phyloP scores from a whole-genome alignment of 2,888 invertebrate genomes.

The Callyntrura sp. region DNA sequence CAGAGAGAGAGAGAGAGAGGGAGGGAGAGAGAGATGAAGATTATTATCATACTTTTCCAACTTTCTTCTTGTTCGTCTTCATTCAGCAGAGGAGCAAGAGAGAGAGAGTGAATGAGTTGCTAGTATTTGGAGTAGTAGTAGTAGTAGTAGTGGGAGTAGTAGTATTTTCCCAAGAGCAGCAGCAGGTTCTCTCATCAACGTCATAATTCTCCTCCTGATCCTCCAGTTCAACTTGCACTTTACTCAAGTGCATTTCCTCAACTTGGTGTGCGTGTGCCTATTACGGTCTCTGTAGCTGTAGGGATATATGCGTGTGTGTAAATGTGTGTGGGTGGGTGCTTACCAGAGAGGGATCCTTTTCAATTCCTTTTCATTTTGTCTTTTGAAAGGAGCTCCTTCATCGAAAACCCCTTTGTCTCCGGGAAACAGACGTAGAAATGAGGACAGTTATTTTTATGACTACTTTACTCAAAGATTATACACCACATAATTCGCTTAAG shows the following conservation, averaged over 20 bases:
- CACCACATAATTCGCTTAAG: too few species aligned
- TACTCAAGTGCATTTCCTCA: conserved; percentile 32
- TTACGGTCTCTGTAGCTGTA: too few species aligned
- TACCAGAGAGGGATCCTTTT: too few species aligned
- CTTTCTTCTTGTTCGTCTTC: conserved; percentile 52
- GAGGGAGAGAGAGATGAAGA: conserved; percentile 50
- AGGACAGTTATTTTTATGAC: too few species aligned
- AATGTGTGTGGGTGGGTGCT: too few species aligned
- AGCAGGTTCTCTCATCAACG: conserved; percentile 40
- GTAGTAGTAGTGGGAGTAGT: not conserved
- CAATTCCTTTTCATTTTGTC: too few species aligned
- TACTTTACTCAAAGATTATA: too few species aligned
- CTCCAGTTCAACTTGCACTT: not conserved
- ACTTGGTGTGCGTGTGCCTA: too few species aligned
- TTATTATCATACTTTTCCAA: conserved; percentile 74
- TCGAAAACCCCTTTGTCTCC: too few species aligned
- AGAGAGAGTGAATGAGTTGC: not conserved
- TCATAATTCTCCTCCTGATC: not conserved
- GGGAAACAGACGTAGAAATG: too few species aligned
- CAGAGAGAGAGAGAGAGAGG: conserved; percentile 22
- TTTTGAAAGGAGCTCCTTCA: too few species aligned
- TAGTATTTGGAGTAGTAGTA: not conserved
- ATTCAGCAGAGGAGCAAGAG: not conserved
- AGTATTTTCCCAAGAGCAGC: conserved; percentile 20
- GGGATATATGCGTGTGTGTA: too few species aligned